Evolutionary conservation across 2,888 invertebrate species (phyloP), one percentile per base, ranked within the genome.

Genomic region (Lasioglossum figueresi): DNA sequence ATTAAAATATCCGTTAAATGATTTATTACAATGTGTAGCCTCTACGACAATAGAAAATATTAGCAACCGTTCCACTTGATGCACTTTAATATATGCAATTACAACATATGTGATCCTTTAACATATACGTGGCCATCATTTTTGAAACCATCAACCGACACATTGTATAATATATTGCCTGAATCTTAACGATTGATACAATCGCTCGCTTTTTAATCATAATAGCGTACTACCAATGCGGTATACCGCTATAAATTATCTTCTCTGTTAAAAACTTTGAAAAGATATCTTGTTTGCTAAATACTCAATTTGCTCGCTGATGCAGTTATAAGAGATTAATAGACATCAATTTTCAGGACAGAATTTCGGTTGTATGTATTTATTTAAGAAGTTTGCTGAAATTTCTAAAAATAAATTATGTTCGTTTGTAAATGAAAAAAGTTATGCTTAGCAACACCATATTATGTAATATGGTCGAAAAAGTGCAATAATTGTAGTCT

Each of bases 171-270:
- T 43, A 43, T 81, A 83, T 81, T 88, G 82, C 82, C 79, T 87
- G 82, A 90, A 87, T 88, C 79, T 84, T 70, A 80, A 88, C 90
- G 90, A 91, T 91, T 91, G 91, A 91, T 91, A 91, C 91, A 91
- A 91, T 91, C 91, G 86, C 72, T 88, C 70, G 86, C 77, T 78
- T 89, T 79, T 77, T 81, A 89, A 68, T 83, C 76, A 59, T 77
- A n/a, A 86, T 75, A 87, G 79, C 74, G 63, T 84, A 79, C 68
- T 88, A 88, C 71, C 72, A 87, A 87, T 90, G 85, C 80, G 77
- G 77, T 85, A 88, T 82, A 78, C 68, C 70, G 45, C 34, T 83
- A 74, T 84, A 81, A 86, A 88, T 86, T 86, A 87, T 83, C 84
- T 76, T 90, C 19, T 80, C 80, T 43, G 76, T 85, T 76, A 83